phyloP scores from a whole-genome alignment of 1,140 invertebrate species.

The Triops cancriformis region DNA sequence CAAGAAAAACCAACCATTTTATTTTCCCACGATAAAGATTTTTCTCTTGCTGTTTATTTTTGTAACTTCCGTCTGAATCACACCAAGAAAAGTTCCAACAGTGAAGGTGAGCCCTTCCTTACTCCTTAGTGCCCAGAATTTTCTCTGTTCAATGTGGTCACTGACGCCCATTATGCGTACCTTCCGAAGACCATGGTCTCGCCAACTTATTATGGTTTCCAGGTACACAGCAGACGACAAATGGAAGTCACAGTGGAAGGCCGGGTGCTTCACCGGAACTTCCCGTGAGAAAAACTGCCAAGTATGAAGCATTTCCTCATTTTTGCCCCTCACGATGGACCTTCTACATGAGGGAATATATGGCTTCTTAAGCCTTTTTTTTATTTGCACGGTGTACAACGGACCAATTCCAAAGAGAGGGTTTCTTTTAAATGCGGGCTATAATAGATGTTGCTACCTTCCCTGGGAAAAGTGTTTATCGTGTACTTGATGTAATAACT shows the following conservation, averaged over 20 bases:
- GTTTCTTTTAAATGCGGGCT: too few species aligned
- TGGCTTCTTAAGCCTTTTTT: not conserved
- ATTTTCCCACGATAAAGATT: not conserved
- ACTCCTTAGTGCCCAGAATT: not conserved
- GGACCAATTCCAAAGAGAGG: too few species aligned
- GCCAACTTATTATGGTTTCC: not conserved
- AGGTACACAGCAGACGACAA: not conserved
- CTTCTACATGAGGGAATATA: not conserved
- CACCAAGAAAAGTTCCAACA: not conserved
- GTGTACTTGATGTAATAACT: too few species aligned
- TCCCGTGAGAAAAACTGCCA: conserved; percentile 4
- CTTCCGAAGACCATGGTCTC: not conserved
- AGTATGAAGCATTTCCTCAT: not conserved
- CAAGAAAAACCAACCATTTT: not conserved
- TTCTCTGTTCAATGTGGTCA: not conserved
- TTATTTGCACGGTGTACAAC: not conserved
- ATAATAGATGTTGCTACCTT: too few species aligned
- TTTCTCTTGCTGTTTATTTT: not conserved
- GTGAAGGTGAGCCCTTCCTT: not conserved
- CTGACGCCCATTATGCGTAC: not conserved
- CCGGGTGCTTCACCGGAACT: not conserved
- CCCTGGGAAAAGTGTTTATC: too few species aligned
- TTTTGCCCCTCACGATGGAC: not conserved
- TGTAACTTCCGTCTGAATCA: not conserved
- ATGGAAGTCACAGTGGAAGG: not conserved